These are phyloP conservation scores for Conops quadrifasciatus DNA, from an alignment of 2,888 invertebrate genomes.

Conservation along the genomic window DNA sequence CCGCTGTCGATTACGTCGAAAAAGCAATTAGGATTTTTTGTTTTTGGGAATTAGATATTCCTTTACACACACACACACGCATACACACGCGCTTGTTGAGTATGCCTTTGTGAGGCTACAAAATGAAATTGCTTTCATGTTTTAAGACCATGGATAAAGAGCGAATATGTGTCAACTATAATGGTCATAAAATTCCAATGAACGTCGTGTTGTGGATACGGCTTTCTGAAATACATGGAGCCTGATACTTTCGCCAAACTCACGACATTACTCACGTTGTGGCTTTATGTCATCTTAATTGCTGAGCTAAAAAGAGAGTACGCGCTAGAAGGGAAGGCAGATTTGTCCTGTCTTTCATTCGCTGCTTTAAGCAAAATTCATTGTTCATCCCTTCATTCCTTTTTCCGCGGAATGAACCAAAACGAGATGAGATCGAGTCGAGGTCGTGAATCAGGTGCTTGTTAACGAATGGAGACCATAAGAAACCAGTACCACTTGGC, in stretches of 20 bases:
- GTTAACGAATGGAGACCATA: no score
- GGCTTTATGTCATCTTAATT: slow-evolving; percentile 43
- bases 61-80: neutral
- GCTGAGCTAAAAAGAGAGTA: neutral
- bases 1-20: neutral
- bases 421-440: no score
- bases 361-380: slow-evolving; percentile 16
- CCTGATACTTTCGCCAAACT: slow-evolving; percentile 25
- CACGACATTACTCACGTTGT: neutral
- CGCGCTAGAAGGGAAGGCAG: neutral
- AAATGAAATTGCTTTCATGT: slow-evolving; percentile 27
- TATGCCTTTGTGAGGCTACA: slow-evolving; percentile 12
- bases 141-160: slow-evolving; percentile 15
- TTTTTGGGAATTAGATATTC: slow-evolving; percentile 17
- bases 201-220: slow-evolving; percentile 38
- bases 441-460: no score
- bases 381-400: neutral
- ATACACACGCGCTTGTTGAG: neutral
- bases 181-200: slow-evolving; percentile 45
- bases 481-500: no score
- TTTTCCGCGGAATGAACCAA: neutral
- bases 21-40: slow-evolving; percentile 19
- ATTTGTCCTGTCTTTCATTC: slow-evolving; percentile 1
- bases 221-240: slow-evolving; percentile 23
- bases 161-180: slow-evolving; percentile 31